Conservation (phyloP, 2,113 vertebrate genomes). For the Indicator indicator region DNA sequence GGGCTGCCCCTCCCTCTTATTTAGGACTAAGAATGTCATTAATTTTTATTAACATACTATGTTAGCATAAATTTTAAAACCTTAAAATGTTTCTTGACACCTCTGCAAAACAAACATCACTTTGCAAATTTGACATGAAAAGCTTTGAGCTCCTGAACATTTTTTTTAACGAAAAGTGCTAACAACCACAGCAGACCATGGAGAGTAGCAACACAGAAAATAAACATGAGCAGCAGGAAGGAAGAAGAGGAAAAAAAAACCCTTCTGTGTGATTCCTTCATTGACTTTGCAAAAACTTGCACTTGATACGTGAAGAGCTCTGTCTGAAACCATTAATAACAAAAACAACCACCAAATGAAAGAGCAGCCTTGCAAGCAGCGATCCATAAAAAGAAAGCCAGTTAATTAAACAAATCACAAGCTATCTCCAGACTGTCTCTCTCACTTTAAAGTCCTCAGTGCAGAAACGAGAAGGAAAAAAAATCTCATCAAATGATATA, state of each 20-base stretch:
- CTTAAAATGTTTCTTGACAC: background rate
- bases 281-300: conserved; percentile 57
- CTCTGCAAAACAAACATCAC: conserved; percentile 11
- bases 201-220: conserved; percentile 43
- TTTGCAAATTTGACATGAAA: conserved; percentile 55
- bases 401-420: conserved; percentile 69
- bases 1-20: background rate
- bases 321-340: conserved; percentile 66
- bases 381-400: conserved; percentile 67
- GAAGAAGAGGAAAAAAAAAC: background rate
- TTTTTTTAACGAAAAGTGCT: conserved; percentile 48
- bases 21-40: background rate
- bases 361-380: conserved; percentile 65
- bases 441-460: conserved; percentile 59
- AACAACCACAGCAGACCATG: conserved; percentile 36
- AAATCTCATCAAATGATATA: conserved; percentile 66
- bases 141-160: conserved; percentile 17
- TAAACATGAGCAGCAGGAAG: conserved; percentile 33
- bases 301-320: conserved; percentile 57
- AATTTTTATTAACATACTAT: conserved; percentile 6
- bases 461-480: conserved; percentile 57
- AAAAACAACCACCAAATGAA: conserved; percentile 71
- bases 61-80: conserved; percentile 9
- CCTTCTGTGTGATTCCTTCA: conserved; percentile 41
- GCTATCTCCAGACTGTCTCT: conserved; percentile 60